Conservation (phyloP, 2,113 vertebrate genomes). For the Passer montanus region DNA sequence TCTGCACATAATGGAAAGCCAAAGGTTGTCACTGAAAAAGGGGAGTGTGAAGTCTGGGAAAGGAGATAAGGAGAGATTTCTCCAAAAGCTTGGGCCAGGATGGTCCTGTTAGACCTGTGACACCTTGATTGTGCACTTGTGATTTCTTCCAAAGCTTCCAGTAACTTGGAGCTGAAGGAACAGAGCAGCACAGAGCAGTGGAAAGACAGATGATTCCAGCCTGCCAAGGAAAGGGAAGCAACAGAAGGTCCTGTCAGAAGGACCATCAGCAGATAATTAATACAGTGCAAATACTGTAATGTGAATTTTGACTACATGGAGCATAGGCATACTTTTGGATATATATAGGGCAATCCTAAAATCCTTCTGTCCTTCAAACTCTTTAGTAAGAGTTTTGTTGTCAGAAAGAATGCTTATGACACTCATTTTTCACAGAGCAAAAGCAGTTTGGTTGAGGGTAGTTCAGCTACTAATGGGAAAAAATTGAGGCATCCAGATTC, state of each 20-base stretch:
- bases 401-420: background rate
- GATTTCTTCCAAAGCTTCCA: background rate
- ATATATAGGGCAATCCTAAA: background rate
- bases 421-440: background rate
- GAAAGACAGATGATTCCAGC: background rate
- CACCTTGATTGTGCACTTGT: background rate
- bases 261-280: background rate
- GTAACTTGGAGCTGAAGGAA: background rate
- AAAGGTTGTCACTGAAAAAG: background rate
- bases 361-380: background rate
- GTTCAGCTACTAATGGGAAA: background rate
- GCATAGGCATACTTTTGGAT: background rate
- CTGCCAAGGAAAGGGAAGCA: background rate
- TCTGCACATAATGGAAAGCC: background rate
- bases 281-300: background rate
- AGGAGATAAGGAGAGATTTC: background rate
- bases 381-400: background rate
- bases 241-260: background rate
- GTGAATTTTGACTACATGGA: background rate
- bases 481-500: background rate
- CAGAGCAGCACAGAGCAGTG: background rate
- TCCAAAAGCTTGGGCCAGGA: background rate
- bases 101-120: background rate
- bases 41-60: background rate
- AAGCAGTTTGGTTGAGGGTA: background rate